Conservation (phyloP, 2,113 vertebrate genomes). For the Hemiprocne comata region DNA sequence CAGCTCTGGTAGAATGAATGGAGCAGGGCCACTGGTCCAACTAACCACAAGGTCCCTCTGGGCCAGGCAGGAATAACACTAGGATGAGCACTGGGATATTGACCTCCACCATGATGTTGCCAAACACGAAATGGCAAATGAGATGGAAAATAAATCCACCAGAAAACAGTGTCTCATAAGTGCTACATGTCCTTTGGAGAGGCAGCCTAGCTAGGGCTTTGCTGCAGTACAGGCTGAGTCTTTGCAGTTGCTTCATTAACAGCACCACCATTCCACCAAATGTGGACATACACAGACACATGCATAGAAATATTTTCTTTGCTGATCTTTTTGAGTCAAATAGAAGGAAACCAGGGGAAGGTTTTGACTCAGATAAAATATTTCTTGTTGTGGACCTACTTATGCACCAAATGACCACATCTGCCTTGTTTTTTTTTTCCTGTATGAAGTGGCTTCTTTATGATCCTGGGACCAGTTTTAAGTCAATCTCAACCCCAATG, state of each 20-base stretch:
- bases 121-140: neutral
- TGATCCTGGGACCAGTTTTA: neutral
- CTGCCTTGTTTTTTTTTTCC: neutral
- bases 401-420: neutral
- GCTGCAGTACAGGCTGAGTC: neutral
- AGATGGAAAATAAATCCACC: neutral
- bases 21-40: neutral
- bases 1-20: neutral
- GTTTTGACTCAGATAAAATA: neutral
- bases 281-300: rapidly evolving
- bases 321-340: neutral
- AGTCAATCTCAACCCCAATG: neutral
- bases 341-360: neutral
- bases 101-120: neutral
- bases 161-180: neutral
- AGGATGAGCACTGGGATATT: neutral
- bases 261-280: neutral
- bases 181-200: neutral
- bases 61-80: neutral
- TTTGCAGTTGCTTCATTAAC: neutral
- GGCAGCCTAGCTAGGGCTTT: neutral
- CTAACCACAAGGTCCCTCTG: neutral
- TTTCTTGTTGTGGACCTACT: neutral
- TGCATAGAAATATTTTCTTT: neutral
- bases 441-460: neutral